Evolutionary conservation across 2,113 vertebrate genomes (phyloP), one percentile per base, ranked within the genome.

Genomic region (Oreotragus oreotragus): DNA sequence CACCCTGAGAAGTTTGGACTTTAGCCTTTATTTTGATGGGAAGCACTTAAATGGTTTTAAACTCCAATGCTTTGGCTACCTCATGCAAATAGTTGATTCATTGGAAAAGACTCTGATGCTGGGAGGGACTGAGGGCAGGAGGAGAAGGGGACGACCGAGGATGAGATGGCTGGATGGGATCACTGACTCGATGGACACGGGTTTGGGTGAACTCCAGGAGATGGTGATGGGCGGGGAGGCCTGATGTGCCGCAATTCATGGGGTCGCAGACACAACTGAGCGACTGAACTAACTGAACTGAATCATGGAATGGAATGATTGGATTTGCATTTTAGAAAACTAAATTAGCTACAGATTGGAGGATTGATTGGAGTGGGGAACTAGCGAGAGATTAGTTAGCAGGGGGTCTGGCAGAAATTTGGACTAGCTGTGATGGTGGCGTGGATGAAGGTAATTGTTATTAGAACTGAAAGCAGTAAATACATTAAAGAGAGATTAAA

Each of bases 401-500:
- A 76, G 36, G 45, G 47, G 15, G 1, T 73, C 30, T 57, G 36
- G 47, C 12, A 73, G 45, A 76, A 76, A 49, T 76, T 43, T 36
- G 36, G 73, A 76, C 36, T 76, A 49, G 83, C 36, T 39, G 14
- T 47, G 36, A 83, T 21, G 19, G 60, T 83, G 76, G 60, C 14
- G n/a, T 87, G 25, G 70, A 55, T 36, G 73, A 53, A 91, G 30
- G 36, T 62, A 49, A 76, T 39, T 88, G 53, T 15, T 55, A n/a
- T 4, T n/a, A 39, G 21, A 94, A 76, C 16, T 39, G 16, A 77
- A 84, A 79, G 33, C 19, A 94, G 76, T 49, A 84, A 43, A 58
- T 51, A 49, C 36, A n/a, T 57, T 84, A 66, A 95, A 58, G 21
- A 88, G 36, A 88, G 51, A n/a, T 84, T 66, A 96, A 84, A 88